Evolutionary conservation across 2,113 vertebrate genomes (phyloP).

Genomic region (Paramisgurnus dabryanus): DNA sequence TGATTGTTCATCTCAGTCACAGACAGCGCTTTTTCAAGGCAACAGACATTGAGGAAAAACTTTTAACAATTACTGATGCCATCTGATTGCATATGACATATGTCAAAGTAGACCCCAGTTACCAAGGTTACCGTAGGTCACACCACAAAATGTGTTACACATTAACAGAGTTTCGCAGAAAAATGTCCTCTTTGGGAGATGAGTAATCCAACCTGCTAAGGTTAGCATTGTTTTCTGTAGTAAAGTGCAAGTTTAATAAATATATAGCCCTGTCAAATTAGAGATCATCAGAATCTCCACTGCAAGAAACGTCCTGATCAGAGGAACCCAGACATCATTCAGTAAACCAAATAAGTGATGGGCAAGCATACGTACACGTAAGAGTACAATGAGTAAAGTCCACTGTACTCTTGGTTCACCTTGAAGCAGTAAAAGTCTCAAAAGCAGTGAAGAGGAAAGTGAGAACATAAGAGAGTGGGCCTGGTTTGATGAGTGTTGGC

Average conservation of each 20-base stretch:
- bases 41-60: slow-evolving; percentile 28
- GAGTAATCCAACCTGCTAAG: slow-evolving; percentile 31
- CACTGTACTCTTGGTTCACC: slow-evolving; percentile 35
- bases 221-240: slow-evolving; percentile 34
- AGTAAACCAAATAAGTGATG: slow-evolving; percentile 41
- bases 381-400: slow-evolving; percentile 24
- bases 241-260: slow-evolving; percentile 66
- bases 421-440: background rate
- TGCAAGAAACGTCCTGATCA: slow-evolving; percentile 29
- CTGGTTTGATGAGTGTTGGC: slow-evolving; percentile 55
- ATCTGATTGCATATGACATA: slow-evolving; percentile 25
- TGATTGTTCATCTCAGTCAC: background rate
- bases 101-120: slow-evolving; percentile 23
- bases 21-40: background rate
- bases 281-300: slow-evolving; percentile 52
- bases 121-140: slow-evolving; percentile 46
- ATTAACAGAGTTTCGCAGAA: slow-evolving; percentile 60
- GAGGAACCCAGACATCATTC: slow-evolving; percentile 4
- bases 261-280: slow-evolving; percentile 66
- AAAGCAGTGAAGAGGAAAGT: background rate
- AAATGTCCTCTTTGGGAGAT: slow-evolving; percentile 40
- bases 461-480: background rate
- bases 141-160: slow-evolving; percentile 53
- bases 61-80: slow-evolving; percentile 8
- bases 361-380: slow-evolving; percentile 23